Percentiles rank a stretch among this genome's conserved stretches.
phyloP scores from a whole-genome alignment of 30 jellyfish, hydroid and myxozoan species.

The Chrysaora quinquecirrha region DNA sequence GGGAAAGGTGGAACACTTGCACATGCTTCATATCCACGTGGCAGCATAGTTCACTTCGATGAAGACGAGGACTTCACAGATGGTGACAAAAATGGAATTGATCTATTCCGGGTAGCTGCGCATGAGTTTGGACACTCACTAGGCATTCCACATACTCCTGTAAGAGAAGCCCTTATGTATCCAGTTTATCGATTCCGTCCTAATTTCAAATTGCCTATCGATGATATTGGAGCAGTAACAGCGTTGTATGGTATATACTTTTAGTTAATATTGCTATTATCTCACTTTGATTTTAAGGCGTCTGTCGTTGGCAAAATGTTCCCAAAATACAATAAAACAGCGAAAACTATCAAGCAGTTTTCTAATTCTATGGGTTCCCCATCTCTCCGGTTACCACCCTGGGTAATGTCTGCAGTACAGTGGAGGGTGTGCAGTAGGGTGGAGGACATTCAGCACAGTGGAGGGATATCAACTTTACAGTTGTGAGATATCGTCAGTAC shows the following conservation, averaged over 20 bases:
- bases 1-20: constrained; percentile 86
- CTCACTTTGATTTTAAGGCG: no score
- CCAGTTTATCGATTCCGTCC: constrained; percentile 66
- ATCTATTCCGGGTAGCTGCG: constrained; percentile 92
- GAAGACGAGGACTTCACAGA: constrained; percentile 88
- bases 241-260: constrained; percentile 55
- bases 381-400: no score
- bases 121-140: constrained; percentile 95
- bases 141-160: constrained; percentile 84
- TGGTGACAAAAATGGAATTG: constrained; percentile 65
- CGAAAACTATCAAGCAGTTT: no score
- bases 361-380: no score
- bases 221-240: constrained; percentile 65
- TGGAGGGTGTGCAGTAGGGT: no score
- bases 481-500: no score
- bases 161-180: constrained; percentile 81
- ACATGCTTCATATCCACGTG: constrained; percentile 73
- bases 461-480: no score
- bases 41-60: constrained; percentile 76
- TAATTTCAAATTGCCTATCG: constrained; percentile 45
- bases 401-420: no score
- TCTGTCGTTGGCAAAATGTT: no score
- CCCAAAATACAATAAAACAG: no score
- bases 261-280: no score
- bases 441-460: no score